Base-by-base conservation (phyloP, 2,888 invertebrate species). In the Timema podura region DNA sequence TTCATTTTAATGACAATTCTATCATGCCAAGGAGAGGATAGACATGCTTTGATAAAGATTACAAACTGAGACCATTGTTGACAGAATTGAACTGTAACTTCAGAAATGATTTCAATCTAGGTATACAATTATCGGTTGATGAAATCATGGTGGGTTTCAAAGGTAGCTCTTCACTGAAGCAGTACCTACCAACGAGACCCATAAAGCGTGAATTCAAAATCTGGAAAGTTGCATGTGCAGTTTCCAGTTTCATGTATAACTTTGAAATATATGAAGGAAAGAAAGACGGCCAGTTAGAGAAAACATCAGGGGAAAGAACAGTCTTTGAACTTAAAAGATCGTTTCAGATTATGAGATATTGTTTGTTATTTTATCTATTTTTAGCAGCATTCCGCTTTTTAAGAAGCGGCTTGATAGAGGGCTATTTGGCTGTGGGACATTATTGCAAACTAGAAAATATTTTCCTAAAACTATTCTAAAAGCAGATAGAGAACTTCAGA, bases 311-410 rank as follows among this genome's bases (percentile, higher is more conserved):
- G 51, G 76, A 76, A 73, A 73, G 75, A 74, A 76, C 77, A 13
- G 75, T 78, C 61, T 68, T 74, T 54, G 74, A 77, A 72, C 70
- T 78, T 48, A 70, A 72, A 49, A 72, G 73, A 66, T 70, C 71
- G 59, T 76, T 76, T 45, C 68, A 75, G 71, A 70, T 68, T 64
- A 72, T 72, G 67, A 75, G 76, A 48, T 76, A 73, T 71, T 76
- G 74, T 61, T 61, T 77, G 8, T 77, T 74, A 72, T 78, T 78
- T 73, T 77, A 77, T 69, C 76, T 75, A 77, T 76, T 75, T 78
- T 77, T 70, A 73, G 76, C 11, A 73, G 71, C 71, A 73, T 77
- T 57, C 73, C 75, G 45, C 71, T 78, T n/a, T 69, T 77, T 67
- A 57, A 70, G 59, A 73, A 74, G 70, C 71, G 78, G 11, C 65